These are phyloP conservation scores for Cuniculus paca DNA, from an alignment of 2,797 vertebrate genomes.

Conservation along the genomic window DNA sequence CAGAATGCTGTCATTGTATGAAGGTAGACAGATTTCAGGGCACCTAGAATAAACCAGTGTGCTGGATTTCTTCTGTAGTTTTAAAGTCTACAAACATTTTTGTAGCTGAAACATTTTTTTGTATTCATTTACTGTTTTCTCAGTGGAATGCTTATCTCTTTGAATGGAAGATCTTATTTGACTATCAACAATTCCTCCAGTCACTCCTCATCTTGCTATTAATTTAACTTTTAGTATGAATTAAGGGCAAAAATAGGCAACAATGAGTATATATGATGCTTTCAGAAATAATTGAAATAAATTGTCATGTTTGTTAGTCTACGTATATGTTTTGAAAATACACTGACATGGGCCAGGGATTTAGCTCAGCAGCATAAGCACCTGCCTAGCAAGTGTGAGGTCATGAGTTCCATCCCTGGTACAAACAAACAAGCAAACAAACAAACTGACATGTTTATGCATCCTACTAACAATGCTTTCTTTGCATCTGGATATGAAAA, in stretches of 20 bases:
- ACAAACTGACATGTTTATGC: no score
- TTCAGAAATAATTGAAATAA: constrained; percentile 32
- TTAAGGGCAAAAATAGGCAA: not conserved
- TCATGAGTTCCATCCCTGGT: no score
- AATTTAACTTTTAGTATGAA: constrained; percentile 19
- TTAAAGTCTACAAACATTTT: not conserved
- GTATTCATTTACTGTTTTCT: not conserved
- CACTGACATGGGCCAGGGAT: no score
- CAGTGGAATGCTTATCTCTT: not conserved
- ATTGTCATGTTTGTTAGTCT: not conserved
- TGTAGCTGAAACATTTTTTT: not conserved
- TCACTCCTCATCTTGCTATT: not conserved
- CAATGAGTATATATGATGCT: not conserved
- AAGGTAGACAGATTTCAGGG: not conserved
- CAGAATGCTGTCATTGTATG: not conserved
- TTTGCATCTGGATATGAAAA: constrained; percentile 32
- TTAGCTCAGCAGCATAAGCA: no score
- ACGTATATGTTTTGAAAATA: not conserved
- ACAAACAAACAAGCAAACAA: no score
- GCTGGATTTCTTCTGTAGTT: not conserved
- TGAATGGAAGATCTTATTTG: not conserved
- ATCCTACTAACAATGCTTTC: not conserved
- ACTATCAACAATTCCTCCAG: not conserved
- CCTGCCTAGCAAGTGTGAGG: no score
- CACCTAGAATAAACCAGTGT: not conserved